Evolutionary conservation across 2,797 vertebrate genomes (phyloP), one percentile per base, ranked within the genome.

Genomic region (Microchirus variegatus): DNA sequence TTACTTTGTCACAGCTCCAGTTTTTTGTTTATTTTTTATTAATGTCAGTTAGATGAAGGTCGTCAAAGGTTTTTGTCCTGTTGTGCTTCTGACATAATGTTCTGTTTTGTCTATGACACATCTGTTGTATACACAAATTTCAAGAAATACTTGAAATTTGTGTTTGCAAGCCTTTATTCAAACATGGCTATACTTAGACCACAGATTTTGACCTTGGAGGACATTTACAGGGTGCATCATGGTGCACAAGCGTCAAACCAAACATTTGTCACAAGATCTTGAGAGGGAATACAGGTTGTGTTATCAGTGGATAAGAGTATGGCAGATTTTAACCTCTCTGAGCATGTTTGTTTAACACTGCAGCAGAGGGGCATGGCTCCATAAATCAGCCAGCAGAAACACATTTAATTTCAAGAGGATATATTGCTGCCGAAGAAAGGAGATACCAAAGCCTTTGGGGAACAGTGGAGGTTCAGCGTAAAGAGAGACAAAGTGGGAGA

Each of bases 371-470:
- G 71, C 10, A 3, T n/a, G 52, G 42, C 64, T 59, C 8, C 7
- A 87, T 85, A 77, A 78, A 80, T 85, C 77, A 83, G 75, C 75
- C 70, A 65, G 62, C 60, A 44, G 68, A 47, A 59, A 73, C 59
- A 80, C 71, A 80, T 81, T 78, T 75, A 67, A 86, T 85, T 86
- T 83, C 54, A 62, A 78, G 77, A 73, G 81, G 76, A 86, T 73
- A 70, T 73, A 85, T 82, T 77, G 78, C 67, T 76, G 66, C 73
- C 60, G 17, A 19, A 41, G 47, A 70, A 43, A 54, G 31, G 59
- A 79, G 77, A 77, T 58, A 78, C 45, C 19, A 37, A 60, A 57
- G 64, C 66, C 81, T 83, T 63, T 17, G 56, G 76, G 78, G 79
- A 77, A 11, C 52, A 41, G 54, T 59, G 55, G 54, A 78, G 73